Evolutionary conservation across 2,797 vertebrate genomes (phyloP).

Genomic region (Anguilla marmorata): DNA sequence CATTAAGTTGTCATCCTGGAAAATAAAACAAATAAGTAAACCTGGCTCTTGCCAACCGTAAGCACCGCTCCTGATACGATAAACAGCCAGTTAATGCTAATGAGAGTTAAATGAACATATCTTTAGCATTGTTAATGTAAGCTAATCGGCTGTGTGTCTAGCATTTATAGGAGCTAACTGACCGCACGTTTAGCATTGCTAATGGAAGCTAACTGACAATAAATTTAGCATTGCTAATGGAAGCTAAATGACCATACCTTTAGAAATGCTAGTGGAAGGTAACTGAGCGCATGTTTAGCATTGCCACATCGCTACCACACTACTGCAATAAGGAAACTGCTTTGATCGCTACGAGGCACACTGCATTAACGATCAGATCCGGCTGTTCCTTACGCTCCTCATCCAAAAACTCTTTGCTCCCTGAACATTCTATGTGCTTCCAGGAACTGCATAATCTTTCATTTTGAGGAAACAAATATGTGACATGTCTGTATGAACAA

Average conservation of each 20-base stretch:
- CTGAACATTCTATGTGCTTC: neutral
- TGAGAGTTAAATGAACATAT: neutral
- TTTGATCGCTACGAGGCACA: neutral
- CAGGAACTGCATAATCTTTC: neutral
- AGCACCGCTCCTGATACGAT: conserved; percentile 1
- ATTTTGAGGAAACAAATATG: neutral
- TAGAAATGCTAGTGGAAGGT: neutral
- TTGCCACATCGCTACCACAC: neutral
- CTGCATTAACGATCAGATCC: neutral
- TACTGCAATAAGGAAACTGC: neutral
- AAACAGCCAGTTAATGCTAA: neutral
- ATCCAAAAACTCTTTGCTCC: neutral
- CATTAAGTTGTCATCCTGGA: conserved; percentile 94
- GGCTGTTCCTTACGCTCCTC: neutral
- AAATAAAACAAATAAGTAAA: conserved; percentile 35
- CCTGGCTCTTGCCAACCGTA: neutral
- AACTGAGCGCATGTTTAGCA: neutral
- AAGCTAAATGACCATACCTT: neutral
- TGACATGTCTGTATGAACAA: neutral
- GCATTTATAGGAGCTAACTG: neutral
- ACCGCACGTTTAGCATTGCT: neutral
- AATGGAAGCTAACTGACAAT: neutral
- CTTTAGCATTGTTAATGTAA: neutral
- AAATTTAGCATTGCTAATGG: neutral
- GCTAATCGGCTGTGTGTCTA: neutral